Percentiles rank a stretch among this genome's conserved stretches.
phyloP scores from a whole-genome alignment of 2,888 invertebrate genomes.

The Magallana nippona region DNA sequence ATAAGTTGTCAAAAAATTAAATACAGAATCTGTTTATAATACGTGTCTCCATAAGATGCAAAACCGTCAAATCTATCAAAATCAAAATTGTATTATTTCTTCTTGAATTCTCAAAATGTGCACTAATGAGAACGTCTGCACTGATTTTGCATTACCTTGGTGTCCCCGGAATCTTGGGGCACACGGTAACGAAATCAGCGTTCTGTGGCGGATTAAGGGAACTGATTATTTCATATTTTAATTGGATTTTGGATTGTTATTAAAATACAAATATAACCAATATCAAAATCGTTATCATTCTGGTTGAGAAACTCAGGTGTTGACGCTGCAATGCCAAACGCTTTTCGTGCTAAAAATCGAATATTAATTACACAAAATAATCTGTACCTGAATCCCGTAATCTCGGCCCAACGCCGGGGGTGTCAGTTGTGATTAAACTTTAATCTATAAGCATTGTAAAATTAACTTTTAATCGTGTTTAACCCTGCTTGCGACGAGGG shows the following conservation, averaged over 20 bases:
- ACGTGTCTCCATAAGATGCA: no score
- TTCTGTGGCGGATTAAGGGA: neutral
- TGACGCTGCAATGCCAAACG: neutral
- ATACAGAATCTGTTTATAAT: no score
- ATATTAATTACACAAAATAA: slow-evolving; percentile 28
- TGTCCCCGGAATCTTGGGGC: neutral
- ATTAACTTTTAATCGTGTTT: slow-evolving; percentile 30
- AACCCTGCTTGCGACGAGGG: slow-evolving; percentile 1
- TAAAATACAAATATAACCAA: slow-evolving; percentile 25
- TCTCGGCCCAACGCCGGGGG: slow-evolving; percentile 4
- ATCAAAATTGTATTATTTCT: neutral
- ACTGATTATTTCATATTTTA: slow-evolving; percentile 25
- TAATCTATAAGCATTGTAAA: slow-evolving; percentile 34
- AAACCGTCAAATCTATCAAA: neutral
- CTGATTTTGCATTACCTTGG: neutral
- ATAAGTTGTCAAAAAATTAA: no score
- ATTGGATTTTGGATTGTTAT: slow-evolving; percentile 31
- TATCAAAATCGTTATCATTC: slow-evolving; percentile 21
- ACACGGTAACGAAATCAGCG: neutral
- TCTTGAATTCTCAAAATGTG: neutral
- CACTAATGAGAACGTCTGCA: neutral
- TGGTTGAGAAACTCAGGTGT: neutral
- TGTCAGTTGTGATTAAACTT: slow-evolving; percentile 21
- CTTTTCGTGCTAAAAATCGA: slow-evolving; percentile 17
- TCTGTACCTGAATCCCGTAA: neutral